Conservation (phyloP, 2,888 invertebrate genomes). For the Drosophila aldrichi region DNA sequence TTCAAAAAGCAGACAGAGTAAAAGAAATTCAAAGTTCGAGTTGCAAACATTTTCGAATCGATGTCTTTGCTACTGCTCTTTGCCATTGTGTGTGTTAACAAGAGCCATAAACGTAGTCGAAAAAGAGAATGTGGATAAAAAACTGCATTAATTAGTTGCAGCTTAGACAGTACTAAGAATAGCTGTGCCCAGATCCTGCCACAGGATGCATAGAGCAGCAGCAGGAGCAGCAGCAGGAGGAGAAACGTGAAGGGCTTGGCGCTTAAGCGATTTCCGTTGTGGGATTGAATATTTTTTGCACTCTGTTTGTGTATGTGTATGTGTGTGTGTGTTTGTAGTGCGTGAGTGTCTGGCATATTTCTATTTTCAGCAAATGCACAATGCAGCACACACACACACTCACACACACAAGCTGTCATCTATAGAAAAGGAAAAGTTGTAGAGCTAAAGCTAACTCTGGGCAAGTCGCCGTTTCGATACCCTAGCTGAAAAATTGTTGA, state of each 20-base stretch:
- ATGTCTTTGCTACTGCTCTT: background rate
- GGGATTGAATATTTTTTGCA: conserved; percentile 68
- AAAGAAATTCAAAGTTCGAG: background rate
- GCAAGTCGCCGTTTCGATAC: background rate
- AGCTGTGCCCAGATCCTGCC: conserved; percentile 1
- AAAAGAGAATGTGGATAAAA: conserved; percentile 8
- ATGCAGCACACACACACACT: conserved; percentile 37
- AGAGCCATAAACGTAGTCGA: conserved; percentile 34
- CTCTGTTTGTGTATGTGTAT: conserved; percentile 4
- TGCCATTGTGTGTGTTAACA: conserved; percentile 38
- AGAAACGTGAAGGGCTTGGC: conserved; percentile 15
- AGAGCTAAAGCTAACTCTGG: background rate
- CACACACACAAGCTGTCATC: conserved; percentile 21
- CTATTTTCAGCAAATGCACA: conserved; percentile 73
- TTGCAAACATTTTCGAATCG: background rate
- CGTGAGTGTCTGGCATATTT: conserved; percentile 71
- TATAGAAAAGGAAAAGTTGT: conserved; percentile 18
- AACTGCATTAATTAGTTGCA: conserved; percentile 56
- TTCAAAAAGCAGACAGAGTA: background rate
- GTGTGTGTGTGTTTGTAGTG: conserved; percentile 31
- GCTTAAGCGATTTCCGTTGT: conserved; percentile 73
- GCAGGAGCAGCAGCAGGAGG: background rate
- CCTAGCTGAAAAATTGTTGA: background rate
- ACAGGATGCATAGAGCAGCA: conserved; percentile 20
- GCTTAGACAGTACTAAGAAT: conserved; percentile 21